Base-by-base conservation (phyloP, 2,797 vertebrate species). In the Leucoraja ocellata region DNA sequence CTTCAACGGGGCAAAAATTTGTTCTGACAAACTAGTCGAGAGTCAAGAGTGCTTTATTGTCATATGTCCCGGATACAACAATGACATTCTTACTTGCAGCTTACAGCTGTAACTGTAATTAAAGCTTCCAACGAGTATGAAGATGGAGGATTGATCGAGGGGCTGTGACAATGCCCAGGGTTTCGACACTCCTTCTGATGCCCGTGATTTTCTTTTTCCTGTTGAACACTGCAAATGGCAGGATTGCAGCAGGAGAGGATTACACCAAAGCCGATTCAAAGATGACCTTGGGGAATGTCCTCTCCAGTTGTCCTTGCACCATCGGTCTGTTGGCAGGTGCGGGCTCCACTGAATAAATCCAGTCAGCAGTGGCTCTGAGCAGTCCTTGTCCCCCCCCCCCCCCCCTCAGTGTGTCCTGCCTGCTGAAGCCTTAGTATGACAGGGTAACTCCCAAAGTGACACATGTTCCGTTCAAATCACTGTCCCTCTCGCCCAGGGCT, bases 231-330 rank as follows among this genome's bases (percentile, higher is more conserved):
- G 71, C 13, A 63, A 39, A 36, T 18, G 21, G 90, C 39, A 14
- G 90, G 39, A 21, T 14, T 39, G 90, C 4, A 39, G 25, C 71
- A 71, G 1, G 39, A 32, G 36, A 25, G 25, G 16, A 91, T 23
- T 11, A 65, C 83, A 61, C 81, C 81, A 86, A 86, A 88, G 61
- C 84, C 28, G 36, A n/a, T 18, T 61, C 84, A 32, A 13, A 2
- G 90, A 11, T 14, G 90, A 76, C 71, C 13, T 11, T 23, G n/a
- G 46, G 16, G 39, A 76, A 93, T 86, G 93, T 74, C 94, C 94
- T 93, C 94, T 95, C 95, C 97, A 97, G 97, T 97, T 97, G 97
- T 97, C 96, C 95, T 93, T 95, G 94, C 94, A 95, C 95, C 96
- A 95, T 96, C 63, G 93, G 94, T 94, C 94, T 94, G 94, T 94